A percentile compares a stretch with the other conserved stretches of the same genome.
Conservation (phyloP, 2,888 invertebrate species). For the Drosophila anomelani region DNA sequence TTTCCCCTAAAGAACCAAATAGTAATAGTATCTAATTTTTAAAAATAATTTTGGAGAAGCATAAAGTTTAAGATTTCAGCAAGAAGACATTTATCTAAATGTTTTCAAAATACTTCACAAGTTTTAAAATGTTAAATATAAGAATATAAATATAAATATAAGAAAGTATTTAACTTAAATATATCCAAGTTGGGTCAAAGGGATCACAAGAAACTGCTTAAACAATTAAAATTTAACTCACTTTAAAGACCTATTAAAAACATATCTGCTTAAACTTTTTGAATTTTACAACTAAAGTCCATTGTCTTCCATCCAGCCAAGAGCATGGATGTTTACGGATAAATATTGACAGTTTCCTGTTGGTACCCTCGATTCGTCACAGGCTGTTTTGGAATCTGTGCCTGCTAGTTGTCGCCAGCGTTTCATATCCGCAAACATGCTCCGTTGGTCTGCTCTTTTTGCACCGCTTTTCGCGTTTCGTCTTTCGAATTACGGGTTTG, state of each 20-base stretch:
- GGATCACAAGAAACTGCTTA: too few relatives aligned
- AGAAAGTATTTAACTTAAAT: not conserved
- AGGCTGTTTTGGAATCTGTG: not conserved
- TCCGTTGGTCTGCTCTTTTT: conserved; percentile 39
- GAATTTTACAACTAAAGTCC: not conserved
- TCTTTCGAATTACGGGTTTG: conserved; percentile 23
- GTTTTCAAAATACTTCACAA: not conserved
- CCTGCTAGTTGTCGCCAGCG: conserved; percentile 27
- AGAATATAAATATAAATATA: not conserved
- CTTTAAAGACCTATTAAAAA: not conserved
- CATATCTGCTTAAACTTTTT: not conserved
- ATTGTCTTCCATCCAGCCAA: not conserved
- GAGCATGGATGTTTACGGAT: not conserved
- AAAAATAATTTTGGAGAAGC: too few relatives aligned
- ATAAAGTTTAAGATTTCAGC: too few relatives aligned
- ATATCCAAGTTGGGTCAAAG: too few relatives aligned
- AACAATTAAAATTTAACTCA: not conserved
- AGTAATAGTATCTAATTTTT: too few relatives aligned
- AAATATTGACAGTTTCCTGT: conserved; percentile 31
- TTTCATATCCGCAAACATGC: conserved; percentile 68
- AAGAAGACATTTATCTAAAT: not conserved
- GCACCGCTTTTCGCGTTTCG: conserved; percentile 16
- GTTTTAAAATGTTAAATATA: not conserved
- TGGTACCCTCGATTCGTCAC: conserved; percentile 13
- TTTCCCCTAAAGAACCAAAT: too few relatives aligned